phyloP scores from a whole-genome alignment of 2,888 invertebrate species.

The Caenorhabditis macrosperma region DNA sequence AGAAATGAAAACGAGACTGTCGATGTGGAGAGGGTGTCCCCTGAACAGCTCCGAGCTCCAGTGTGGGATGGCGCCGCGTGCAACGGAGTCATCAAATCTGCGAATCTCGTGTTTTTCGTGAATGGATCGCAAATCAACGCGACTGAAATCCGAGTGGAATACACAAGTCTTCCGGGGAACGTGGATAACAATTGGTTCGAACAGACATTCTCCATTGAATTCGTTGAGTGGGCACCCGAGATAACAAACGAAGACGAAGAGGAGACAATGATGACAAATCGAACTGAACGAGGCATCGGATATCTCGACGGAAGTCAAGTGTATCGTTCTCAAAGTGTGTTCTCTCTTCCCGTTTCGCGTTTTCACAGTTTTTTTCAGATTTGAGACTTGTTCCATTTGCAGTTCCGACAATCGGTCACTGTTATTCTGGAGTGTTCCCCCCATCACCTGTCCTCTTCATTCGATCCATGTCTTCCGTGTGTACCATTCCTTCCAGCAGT shows the following conservation, averaged over 20 bases:
- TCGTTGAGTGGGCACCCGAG: not conserved
- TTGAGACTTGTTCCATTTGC: constrained; percentile 37
- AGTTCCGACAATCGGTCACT: constrained; percentile 36
- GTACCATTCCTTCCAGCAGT: constrained; percentile 14
- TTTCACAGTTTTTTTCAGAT: constrained; percentile 7
- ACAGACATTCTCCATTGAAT: constrained; percentile 15
- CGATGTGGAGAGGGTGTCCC: not conserved
- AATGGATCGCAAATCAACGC: not conserved
- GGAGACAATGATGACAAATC: not conserved
- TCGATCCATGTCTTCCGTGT: constrained; percentile 15
- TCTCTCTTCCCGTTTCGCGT: not conserved
- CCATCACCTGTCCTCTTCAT: constrained; percentile 30
- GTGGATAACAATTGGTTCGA: constrained; percentile 45
- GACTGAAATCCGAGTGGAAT: not conserved
- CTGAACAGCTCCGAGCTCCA: constrained; percentile 19
- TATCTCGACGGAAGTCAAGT: constrained; percentile 23
- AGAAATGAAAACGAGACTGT: constrained; percentile 10
- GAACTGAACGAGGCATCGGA: not conserved
- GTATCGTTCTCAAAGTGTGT: constrained; percentile 19
- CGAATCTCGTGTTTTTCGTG: constrained; percentile 2
- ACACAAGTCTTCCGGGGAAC: constrained; percentile 25
- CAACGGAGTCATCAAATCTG: constrained; percentile 14
- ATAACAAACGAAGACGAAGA: not conserved
- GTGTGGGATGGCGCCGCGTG: constrained; percentile 39
- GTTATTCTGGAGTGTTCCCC: constrained; percentile 15